These are phyloP conservation scores for Battus philenor DNA, from an alignment of 1,140 invertebrate species.

Conservation along the genomic window DNA sequence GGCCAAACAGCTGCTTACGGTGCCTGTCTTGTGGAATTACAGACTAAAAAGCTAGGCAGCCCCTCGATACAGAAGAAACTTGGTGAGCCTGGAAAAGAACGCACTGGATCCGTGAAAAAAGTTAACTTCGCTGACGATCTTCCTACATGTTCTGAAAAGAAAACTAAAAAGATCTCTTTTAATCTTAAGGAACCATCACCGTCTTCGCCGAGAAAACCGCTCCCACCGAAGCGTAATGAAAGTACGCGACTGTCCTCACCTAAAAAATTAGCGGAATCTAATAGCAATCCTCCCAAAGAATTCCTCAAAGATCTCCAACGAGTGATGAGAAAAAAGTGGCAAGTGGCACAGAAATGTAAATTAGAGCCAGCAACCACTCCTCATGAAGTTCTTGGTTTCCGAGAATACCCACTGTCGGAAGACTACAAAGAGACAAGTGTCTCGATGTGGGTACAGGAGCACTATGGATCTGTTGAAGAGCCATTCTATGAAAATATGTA, in stretches of 20 bases:
- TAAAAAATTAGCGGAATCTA: slow-evolving; percentile 83
- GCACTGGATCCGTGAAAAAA: slow-evolving; percentile 57
- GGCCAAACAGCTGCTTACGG: slow-evolving; percentile 50
- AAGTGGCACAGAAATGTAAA: slow-evolving; percentile 94
- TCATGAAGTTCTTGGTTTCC: slow-evolving; percentile 92
- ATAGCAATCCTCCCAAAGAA: slow-evolving; percentile 86
- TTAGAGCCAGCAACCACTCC: slow-evolving; percentile 89
- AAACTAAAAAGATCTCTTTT: slow-evolving; percentile 57
- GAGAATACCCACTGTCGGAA: slow-evolving; percentile 83
- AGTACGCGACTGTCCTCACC: slow-evolving; percentile 83
- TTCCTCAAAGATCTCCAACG: slow-evolving; percentile 92
- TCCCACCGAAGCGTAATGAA: slow-evolving; percentile 83
- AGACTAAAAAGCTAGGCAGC: slow-evolving; percentile 53
- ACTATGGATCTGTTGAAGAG: slow-evolving; percentile 77
- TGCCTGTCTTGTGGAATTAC: slow-evolving; percentile 57
- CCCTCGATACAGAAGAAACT: slow-evolving; percentile 49
- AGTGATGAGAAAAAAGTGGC: slow-evolving; percentile 96
- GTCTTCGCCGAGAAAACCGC: slow-evolving; percentile 70
- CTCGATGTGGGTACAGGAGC: slow-evolving; percentile 93
- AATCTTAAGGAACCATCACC: slow-evolving; percentile 51
- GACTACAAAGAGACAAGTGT: slow-evolving; percentile 89
- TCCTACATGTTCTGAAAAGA: slow-evolving; percentile 45
- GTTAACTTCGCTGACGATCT: slow-evolving; percentile 60
- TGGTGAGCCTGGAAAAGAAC: slow-evolving; percentile 40
- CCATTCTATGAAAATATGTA: slow-evolving; percentile 64